A percentile compares a stretch with the other conserved stretches of the same genome.
phyloP scores from a whole-genome alignment of 2,797 vertebrate species.

The Uromys caudimaculatus region DNA sequence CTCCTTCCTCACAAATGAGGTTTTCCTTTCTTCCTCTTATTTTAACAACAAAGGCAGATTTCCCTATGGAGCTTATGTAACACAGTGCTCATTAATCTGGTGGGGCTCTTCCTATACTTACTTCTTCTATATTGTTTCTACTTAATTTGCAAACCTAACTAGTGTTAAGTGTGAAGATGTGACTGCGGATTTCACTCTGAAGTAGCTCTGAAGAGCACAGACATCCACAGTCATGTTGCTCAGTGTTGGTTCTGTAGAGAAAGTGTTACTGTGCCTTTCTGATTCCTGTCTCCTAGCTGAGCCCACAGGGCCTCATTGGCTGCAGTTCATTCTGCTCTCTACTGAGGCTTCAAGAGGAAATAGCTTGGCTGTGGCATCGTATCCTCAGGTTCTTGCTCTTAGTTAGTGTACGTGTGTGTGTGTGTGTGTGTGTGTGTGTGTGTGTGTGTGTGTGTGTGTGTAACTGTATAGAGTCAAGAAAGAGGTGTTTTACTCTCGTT shows the following conservation, averaged over 20 bases:
- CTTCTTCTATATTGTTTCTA: constrained; percentile 57
- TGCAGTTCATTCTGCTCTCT: constrained; percentile 52
- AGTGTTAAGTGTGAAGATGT: constrained; percentile 35
- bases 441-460: background rate
- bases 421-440: background rate
- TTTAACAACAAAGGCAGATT: constrained; percentile 67
- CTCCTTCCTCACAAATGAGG: constrained; percentile 71
- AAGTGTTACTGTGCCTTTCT: background rate
- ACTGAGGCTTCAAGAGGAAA: constrained; percentile 74
- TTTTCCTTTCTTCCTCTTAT: constrained; percentile 50
- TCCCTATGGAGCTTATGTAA: constrained; percentile 67
- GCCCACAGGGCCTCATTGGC: constrained; percentile 68
- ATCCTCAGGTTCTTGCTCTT: constrained; percentile 62
- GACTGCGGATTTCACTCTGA: background rate
- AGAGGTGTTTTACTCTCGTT: background rate
- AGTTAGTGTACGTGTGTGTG: background rate
- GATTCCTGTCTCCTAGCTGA: constrained; percentile 35
- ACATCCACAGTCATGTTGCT: constrained; percentile 32
- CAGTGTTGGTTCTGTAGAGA: background rate
- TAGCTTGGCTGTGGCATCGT: constrained; percentile 72
- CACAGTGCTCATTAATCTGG: constrained; percentile 24
- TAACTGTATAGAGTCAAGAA: constrained; percentile 59
- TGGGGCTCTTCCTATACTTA: background rate
- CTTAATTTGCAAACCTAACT: constrained; percentile 66
- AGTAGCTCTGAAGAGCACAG: constrained; percentile 45